A percentile compares a stretch with the other conserved stretches of the same genome.
Conservation (phyloP, 2,888 invertebrate genomes). For the Cryptus viduatorius region DNA sequence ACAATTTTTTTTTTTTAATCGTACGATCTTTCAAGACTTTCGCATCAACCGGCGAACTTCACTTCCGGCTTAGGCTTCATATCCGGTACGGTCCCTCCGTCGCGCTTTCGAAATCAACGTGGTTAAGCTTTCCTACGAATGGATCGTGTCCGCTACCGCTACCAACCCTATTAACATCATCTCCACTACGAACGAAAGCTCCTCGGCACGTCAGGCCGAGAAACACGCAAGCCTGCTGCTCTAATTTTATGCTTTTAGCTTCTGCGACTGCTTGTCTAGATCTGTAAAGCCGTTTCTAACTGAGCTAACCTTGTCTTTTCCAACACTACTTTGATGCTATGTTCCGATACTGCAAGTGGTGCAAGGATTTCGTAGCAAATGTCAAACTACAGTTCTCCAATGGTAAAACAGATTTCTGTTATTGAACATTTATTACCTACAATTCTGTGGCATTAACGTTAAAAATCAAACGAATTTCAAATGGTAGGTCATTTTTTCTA, state of each 20-base stretch:
- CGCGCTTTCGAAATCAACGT: slow-evolving; percentile 76
- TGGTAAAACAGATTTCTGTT: background rate
- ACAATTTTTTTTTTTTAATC: background rate
- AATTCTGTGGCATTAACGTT: background rate
- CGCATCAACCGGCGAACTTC: slow-evolving; percentile 75
- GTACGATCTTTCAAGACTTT: slow-evolving; percentile 35
- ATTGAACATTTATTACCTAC: background rate
- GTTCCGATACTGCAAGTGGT: background rate
- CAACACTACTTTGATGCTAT: background rate
- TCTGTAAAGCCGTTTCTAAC: background rate
- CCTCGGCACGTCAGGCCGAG: slow-evolving; percentile 26
- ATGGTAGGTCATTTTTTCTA: background rate
- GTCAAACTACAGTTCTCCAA: background rate
- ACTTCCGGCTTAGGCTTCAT: slow-evolving; percentile 71
- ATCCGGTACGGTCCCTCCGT: slow-evolving; percentile 76
- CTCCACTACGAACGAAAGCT: slow-evolving; percentile 31
- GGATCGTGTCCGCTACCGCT: background rate
- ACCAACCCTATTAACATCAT: slow-evolving; percentile 36
- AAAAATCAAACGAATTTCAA: background rate
- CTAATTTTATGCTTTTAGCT: slow-evolving; percentile 19
- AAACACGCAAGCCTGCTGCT: slow-evolving; percentile 46
- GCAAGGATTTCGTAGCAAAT: background rate
- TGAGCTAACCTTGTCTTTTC: slow-evolving; percentile 4
- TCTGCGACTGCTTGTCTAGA: background rate
- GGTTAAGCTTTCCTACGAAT: background rate